Evolutionary conservation across 1,140 invertebrate species (phyloP).

Genomic region (Drosophila bocqueti): DNA sequence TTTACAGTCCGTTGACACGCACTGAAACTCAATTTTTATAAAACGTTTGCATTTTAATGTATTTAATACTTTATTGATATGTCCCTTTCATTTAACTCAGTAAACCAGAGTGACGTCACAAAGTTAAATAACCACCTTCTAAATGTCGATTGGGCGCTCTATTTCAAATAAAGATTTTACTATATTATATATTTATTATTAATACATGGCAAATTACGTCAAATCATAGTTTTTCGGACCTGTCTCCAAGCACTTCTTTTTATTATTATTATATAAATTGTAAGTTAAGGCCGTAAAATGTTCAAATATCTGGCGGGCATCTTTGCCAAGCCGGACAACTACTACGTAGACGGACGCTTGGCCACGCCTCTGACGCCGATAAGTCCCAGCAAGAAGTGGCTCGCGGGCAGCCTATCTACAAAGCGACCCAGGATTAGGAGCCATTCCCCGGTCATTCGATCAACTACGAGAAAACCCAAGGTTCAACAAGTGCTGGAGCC

Average conservation of each 20-base stretch:
- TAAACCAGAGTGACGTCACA: background rate
- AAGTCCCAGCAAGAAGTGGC: background rate
- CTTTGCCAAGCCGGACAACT: slow-evolving; percentile 17
- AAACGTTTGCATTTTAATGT: background rate
- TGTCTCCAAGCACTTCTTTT: too few relatives aligned
- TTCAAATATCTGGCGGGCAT: slow-evolving; percentile 34
- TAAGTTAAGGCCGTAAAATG: slow-evolving; percentile 13
- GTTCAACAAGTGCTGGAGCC: background rate
- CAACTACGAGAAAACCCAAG: background rate
- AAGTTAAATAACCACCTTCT: background rate
- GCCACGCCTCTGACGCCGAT: background rate
- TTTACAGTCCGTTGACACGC: background rate
- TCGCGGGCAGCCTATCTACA: background rate
- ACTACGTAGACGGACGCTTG: slow-evolving; percentile 10
- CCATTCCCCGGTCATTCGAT: too few relatives aligned
- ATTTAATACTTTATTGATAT: background rate
- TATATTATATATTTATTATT: background rate
- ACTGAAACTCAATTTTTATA: background rate
- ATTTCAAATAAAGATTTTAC: background rate
- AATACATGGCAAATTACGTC: background rate
- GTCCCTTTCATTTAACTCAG: background rate
- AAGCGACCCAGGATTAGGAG: too few relatives aligned
- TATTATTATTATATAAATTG: slow-evolving; percentile 9
- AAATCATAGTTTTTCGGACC: background rate
- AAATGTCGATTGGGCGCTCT: background rate